phyloP scores from a whole-genome alignment of 1,140 invertebrate genomes.

The Eufriesea mexicana region DNA sequence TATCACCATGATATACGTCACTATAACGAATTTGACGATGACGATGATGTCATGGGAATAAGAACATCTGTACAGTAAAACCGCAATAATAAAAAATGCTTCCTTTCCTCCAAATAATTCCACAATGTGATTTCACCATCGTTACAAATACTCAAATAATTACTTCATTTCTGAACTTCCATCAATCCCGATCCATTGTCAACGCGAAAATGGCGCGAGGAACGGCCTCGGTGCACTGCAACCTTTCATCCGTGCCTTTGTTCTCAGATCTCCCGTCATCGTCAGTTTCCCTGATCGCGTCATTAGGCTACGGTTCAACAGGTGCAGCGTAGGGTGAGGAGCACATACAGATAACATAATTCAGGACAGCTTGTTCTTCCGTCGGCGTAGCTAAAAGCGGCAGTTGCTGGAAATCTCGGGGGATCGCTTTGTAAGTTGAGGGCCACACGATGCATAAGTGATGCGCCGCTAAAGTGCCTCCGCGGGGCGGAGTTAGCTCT shows the following conservation, averaged over 20 bases:
- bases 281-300: slow-evolving; percentile 21
- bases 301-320: slow-evolving; percentile 75
- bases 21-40: no score
- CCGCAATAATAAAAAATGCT: not conserved
- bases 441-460: slow-evolving; percentile 79
- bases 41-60: no score
- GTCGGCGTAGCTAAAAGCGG: slow-evolving; percentile 68
- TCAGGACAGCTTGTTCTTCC: slow-evolving; percentile 71
- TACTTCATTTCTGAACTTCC: no score
- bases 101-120: no score
- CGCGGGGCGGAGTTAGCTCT: slow-evolving; percentile 60
- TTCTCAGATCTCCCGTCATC: not conserved
- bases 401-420: slow-evolving; percentile 72
- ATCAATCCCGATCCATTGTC: no score
- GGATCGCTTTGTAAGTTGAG: slow-evolving; percentile 79
- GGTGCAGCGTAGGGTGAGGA: slow-evolving; percentile 68
- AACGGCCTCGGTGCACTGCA: no score
- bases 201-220: no score
- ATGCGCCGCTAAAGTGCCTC: slow-evolving; percentile 77
- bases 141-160: no score
- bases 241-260: no score
- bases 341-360: slow-evolving; percentile 63
- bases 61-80: not conserved
- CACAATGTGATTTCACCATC: no score
- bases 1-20: no score